Evolutionary conservation across 2,797 vertebrate genomes (phyloP).

Genomic region (Liasis olivaceus): DNA sequence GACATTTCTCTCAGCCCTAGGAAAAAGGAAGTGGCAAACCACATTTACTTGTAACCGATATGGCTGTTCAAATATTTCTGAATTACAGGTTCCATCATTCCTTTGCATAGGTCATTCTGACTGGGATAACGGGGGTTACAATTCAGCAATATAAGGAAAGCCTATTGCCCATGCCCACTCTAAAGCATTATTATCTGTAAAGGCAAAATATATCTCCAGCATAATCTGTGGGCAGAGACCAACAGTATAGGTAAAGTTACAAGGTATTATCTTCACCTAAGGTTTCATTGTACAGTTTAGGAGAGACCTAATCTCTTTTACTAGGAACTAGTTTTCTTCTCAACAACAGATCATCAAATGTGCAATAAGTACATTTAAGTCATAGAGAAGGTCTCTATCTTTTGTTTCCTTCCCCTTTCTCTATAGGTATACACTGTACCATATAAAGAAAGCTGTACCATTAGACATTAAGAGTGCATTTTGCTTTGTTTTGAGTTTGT

Average conservation of each 20-base stretch:
- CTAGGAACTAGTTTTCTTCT: slow-evolving; percentile 57
- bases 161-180: too few species aligned
- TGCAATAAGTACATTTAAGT: slow-evolving; percentile 43
- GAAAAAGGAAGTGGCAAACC: too few species aligned
- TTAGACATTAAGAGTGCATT: slow-evolving; percentile 71
- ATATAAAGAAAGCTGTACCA: slow-evolving; percentile 58
- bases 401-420: not conserved
- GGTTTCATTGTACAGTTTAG: not conserved
- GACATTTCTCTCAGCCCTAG: not conserved
- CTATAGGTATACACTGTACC: slow-evolving; percentile 29
- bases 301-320: slow-evolving; percentile 47
- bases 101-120: not conserved
- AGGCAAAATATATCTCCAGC: slow-evolving; percentile 14
- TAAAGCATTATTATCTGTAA: slow-evolving; percentile 16
- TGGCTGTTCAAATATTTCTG: not conserved
- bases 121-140: not conserved
- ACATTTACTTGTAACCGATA: not conserved
- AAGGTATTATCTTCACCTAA: not conserved
- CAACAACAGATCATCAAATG: slow-evolving; percentile 44
- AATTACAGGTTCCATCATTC: not conserved
- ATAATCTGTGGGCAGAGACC: not conserved
- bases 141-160: not conserved
- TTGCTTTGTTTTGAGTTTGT: slow-evolving; percentile 70
- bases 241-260: not conserved
- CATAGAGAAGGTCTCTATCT: slow-evolving; percentile 10